Conservation (phyloP, 2,797 vertebrate genomes). For the Labeo calbasu region DNA sequence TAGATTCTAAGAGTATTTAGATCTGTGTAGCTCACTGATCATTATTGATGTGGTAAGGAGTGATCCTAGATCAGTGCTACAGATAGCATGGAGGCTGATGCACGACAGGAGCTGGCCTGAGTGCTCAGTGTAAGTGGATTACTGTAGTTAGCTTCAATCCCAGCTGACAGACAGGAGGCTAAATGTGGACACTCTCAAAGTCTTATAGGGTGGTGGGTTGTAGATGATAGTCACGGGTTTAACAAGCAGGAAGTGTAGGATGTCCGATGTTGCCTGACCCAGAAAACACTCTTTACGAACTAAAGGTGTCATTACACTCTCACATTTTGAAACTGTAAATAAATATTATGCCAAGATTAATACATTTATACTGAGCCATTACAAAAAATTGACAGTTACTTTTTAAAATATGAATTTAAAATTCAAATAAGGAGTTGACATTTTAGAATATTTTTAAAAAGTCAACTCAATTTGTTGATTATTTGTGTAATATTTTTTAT, state of each 20-base stretch:
- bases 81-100: slow-evolving; percentile 39
- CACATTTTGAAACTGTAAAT: background rate
- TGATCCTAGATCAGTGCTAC: slow-evolving; percentile 23
- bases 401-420: background rate
- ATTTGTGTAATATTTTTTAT: background rate
- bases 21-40: slow-evolving; percentile 31
- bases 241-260: slow-evolving; percentile 38
- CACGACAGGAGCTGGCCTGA: slow-evolving; percentile 25
- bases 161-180: slow-evolving; percentile 43
- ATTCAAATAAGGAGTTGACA: background rate
- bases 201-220: slow-evolving; percentile 4
- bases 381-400: background rate
- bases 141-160: slow-evolving; percentile 45
- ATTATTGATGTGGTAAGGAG: slow-evolving; percentile 28
- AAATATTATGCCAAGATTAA: background rate
- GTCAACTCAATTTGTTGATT: no score
- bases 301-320: background rate
- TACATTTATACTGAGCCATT: no score
- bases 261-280: slow-evolving; percentile 3
- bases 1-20: slow-evolving; percentile 26
- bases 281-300: slow-evolving; percentile 9
- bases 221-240: slow-evolving; percentile 21
- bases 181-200: slow-evolving; percentile 12
- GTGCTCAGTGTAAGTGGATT: slow-evolving; percentile 57
- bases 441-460: no score